Evolutionary conservation across 2,797 vertebrate genomes (phyloP).

Genomic region (Phaenicophaeus curvirostris): DNA sequence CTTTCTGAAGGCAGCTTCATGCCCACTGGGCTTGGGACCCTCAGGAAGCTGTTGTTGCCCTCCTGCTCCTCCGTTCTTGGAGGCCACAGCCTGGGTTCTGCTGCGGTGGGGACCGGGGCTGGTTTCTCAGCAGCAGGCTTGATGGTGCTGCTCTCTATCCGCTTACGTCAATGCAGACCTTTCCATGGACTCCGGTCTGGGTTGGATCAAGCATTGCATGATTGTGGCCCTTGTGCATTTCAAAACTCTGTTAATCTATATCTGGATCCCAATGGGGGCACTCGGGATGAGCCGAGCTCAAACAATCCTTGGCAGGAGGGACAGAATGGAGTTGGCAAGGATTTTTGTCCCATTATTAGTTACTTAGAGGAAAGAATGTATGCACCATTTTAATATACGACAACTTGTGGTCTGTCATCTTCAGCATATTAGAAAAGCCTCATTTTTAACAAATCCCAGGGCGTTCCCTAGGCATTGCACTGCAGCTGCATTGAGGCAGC

Average conservation of each 20-base stretch:
- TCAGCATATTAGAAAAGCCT: constrained; percentile 37
- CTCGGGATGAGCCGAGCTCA: constrained; percentile 34
- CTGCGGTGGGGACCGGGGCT: rapidly evolving
- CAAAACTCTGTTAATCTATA: constrained; percentile 50
- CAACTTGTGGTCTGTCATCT: constrained; percentile 65
- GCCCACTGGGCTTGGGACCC: rapidly evolving
- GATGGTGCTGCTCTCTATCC: not conserved
- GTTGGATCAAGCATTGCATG: constrained; percentile 47
- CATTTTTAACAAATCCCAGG: constrained; percentile 60
- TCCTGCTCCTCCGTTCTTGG: not conserved
- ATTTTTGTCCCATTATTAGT: constrained; percentile 54
- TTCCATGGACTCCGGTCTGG: constrained; percentile 42
- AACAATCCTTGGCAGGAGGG: constrained; percentile 65
- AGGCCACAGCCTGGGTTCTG: not conserved
- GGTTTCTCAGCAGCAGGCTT: not conserved
- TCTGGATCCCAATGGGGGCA: constrained; percentile 61
- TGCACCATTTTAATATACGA: constrained; percentile 47
- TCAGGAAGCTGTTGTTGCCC: not conserved
- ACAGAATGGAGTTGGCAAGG: constrained; percentile 47
- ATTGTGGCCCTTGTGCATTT: constrained; percentile 37
- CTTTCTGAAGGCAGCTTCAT: not conserved
- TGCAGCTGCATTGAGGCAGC: constrained; percentile 20
- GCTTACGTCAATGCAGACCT: constrained; percentile 62
- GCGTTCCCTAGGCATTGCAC: not conserved
- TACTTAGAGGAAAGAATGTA: constrained; percentile 47